Evolutionary conservation across 2,113 vertebrate genomes (phyloP).

Genomic region (Plecturocebus donacophilus): DNA sequence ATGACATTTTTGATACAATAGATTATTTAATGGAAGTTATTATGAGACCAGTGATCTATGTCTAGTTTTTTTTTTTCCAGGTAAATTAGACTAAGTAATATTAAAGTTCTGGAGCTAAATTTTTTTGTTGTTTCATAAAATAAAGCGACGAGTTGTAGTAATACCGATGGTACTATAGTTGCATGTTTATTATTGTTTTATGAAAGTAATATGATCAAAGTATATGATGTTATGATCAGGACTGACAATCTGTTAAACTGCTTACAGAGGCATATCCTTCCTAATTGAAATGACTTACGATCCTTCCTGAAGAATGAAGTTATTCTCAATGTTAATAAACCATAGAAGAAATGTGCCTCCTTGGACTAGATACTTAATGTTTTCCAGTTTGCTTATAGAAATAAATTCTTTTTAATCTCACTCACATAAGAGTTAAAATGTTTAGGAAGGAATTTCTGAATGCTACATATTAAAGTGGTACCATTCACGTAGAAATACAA

Average conservation of each 20-base stretch:
- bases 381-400: not conserved
- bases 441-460: not conserved
- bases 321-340: not conserved
- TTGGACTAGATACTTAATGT: not conserved
- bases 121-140: not conserved
- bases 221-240: not conserved
- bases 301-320: not conserved
- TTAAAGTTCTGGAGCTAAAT: not conserved
- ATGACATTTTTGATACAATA: not conserved
- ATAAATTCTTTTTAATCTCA: not conserved
- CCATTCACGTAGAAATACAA: not conserved
- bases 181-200: not conserved
- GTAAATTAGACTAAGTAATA: not conserved
- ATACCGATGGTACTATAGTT: not conserved
- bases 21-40: not conserved
- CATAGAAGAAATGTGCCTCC: not conserved
- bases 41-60: not conserved
- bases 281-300: not conserved
- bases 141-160: not conserved
- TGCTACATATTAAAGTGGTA: not conserved
- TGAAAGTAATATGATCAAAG: not conserved
- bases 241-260: not conserved
- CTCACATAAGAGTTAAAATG: not conserved
- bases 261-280: not conserved
- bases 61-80: not conserved